Conservation (phyloP, 2,888 invertebrate genomes). For the Baronia brevicornis region DNA sequence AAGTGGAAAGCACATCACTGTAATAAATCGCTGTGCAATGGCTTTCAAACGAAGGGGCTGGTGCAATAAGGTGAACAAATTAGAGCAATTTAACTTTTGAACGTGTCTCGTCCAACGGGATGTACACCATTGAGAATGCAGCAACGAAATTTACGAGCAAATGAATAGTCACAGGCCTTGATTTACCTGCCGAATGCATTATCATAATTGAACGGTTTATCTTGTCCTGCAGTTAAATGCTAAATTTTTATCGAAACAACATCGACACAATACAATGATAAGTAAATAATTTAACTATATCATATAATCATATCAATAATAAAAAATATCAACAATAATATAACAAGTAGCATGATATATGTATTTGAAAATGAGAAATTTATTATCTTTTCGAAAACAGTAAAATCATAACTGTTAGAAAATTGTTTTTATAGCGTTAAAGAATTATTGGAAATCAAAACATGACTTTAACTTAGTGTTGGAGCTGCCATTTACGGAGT, state of each 20-base stretch:
- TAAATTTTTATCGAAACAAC: conserved; percentile 14
- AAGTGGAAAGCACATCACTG: conserved; percentile 34
- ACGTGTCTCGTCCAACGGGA: conserved; percentile 42
- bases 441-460: no score
- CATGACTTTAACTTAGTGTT: no score
- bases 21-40: conserved; percentile 44
- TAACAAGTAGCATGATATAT: no score
- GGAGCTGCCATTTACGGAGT: no score
- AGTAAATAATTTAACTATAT: no score
- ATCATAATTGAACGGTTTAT: conserved; percentile 16
- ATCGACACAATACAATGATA: no score
- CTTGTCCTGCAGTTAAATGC: conserved; percentile 8
- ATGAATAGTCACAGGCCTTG: conserved; percentile 23
- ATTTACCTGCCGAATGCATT: conserved; percentile 14
- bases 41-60: conserved; percentile 48
- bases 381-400: no score
- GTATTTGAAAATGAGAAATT: no score
- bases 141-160: conserved; percentile 28
- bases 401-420: no score
- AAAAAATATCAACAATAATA: no score
- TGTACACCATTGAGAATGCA: conserved; percentile 25
- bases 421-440: no score
- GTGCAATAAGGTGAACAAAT: conserved; percentile 66
- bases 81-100: conserved; percentile 69
- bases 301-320: no score